Base-by-base conservation (phyloP, 2,888 invertebrate species). In the Tenthredo livida region DNA sequence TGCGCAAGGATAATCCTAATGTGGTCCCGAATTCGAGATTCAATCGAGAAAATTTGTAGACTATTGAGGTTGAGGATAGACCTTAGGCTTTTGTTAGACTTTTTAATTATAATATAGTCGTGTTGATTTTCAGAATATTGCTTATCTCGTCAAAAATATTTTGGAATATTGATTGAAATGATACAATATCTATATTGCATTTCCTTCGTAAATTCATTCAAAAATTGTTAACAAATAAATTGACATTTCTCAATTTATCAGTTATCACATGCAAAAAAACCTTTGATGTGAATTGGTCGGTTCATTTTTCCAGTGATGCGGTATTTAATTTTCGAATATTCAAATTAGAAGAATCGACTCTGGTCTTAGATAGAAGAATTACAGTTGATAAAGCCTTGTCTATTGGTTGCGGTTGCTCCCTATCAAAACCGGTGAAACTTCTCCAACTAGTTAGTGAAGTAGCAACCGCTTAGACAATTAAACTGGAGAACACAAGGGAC, bases 401-500 rank as follows among this genome's bases (percentile, higher is more conserved):
- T 43, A 47, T 75, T n/a, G 15, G 47, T 10, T 47, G 43, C 15
- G 25, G 73, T 75, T 40, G 47, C 10, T 47, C 17, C 21, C 3
- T n/a, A 47, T 75, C 70, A 43, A 43, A 15, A 10, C 47, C 21
- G 21, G 15, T 5, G 47, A 47, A 75, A 75, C 73, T 47, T 75
- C 9, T 47, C 25, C n/a, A 75, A 75, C 47, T 75, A 25, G 47
- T 43, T 15, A 21, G 73, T 25, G 43, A 75, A 40, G 0, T n/a
- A 37, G 47, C 12, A 25, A 21, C 73, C 40, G 25, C 4, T 25
- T n/a, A 6, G 47, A 75, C 21, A 75, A 75, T 43, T 17, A 75
- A 70, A 70, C 33, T 75, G 47, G 25, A 37, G 47, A 75, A 47
- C 73, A 37, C n/a, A 70, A 37, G 37, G 70, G 73, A 75, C 73